phyloP scores from a whole-genome alignment of 1,140 invertebrate species.

The Bombus waltoni region DNA sequence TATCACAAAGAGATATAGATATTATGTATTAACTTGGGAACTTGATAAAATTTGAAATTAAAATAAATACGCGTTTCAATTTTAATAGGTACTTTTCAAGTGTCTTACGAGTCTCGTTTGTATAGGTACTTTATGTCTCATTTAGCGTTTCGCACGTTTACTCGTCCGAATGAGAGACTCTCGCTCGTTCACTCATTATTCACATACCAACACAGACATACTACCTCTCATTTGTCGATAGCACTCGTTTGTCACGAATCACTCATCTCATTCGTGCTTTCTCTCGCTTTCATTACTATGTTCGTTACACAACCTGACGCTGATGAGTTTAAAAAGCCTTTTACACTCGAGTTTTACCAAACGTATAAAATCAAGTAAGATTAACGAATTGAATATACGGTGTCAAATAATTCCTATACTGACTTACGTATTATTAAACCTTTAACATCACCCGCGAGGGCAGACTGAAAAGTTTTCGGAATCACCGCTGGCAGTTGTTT shows the following conservation, averaged over 20 bases:
- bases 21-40: no score
- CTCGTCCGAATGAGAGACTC: not conserved
- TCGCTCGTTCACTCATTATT: conserved; percentile 3
- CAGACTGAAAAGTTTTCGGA: no score
- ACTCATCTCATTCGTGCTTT: conserved; percentile 2
- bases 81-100: not conserved
- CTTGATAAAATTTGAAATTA: no score
- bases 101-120: not conserved
- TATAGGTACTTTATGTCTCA: not conserved
- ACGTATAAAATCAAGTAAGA: not conserved
- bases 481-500: no score
- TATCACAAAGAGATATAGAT: no score
- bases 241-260: conserved; percentile 10
- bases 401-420: no score
- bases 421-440: no score
- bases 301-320: not conserved
- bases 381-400: not conserved
- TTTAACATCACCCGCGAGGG: no score
- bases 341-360: not conserved
- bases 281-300: not conserved
- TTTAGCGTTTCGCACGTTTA: not conserved
- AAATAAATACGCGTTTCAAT: not conserved
- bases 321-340: not conserved
- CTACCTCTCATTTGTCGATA: conserved; percentile 11
- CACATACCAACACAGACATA: not conserved